Evolutionary conservation across 1,140 invertebrate genomes (phyloP).

Genomic region (Vanessa atalanta): DNA sequence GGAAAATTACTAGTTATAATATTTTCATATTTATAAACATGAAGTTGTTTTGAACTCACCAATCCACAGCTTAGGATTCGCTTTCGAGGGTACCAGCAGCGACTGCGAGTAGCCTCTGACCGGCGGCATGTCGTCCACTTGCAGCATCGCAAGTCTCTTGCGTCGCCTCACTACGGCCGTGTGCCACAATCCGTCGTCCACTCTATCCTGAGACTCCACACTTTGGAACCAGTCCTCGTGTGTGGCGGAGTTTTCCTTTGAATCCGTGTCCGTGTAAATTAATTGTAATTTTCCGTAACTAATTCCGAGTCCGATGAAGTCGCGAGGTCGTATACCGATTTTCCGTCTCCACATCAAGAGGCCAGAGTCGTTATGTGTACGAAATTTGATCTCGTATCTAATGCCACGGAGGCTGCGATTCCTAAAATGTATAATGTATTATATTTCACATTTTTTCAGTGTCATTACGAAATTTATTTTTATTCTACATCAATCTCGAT

Average conservation of each 20-base stretch:
- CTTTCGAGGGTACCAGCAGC: constrained; percentile 86
- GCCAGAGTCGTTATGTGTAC: constrained; percentile 84
- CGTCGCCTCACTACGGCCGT: constrained; percentile 84
- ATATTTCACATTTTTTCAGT: background rate
- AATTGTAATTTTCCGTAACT: constrained; percentile 73
- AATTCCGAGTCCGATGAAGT: constrained; percentile 78
- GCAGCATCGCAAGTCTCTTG: constrained; percentile 85
- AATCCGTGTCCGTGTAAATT: constrained; percentile 76
- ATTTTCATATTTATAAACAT: background rate
- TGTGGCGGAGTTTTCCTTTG: constrained; percentile 63
- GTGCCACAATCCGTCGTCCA: constrained; percentile 89
- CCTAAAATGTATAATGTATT: constrained; percentile 52
- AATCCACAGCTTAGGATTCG: constrained; percentile 89
- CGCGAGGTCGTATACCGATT: constrained; percentile 73
- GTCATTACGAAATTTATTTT: too few species aligned
- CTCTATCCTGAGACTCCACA: constrained; percentile 80
- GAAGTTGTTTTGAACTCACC: constrained; percentile 71
- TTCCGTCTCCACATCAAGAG: constrained; percentile 85
- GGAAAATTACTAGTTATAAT: too few species aligned
- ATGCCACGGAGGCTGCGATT: constrained; percentile 85
- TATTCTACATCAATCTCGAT: too few species aligned
- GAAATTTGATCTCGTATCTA: constrained; percentile 86
- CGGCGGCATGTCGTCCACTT: constrained; percentile 85
- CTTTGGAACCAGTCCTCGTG: constrained; percentile 77
- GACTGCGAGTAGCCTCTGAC: constrained; percentile 83